These are phyloP conservation scores for Oryzias sinensis DNA, from an alignment of 2,797 vertebrate genomes.

Conservation along the genomic window DNA sequence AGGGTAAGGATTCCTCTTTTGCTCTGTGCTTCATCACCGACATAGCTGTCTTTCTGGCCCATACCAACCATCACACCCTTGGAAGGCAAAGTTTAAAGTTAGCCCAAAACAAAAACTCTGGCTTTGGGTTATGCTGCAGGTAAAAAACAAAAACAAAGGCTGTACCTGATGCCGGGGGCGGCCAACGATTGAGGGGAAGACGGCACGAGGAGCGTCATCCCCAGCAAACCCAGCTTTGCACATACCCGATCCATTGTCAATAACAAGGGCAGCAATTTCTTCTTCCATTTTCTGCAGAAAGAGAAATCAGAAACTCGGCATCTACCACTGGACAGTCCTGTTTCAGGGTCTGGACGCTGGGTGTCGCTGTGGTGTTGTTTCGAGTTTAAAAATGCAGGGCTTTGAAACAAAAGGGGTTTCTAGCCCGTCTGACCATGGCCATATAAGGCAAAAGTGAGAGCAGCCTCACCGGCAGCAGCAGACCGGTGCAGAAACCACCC, in stretches of 20 bases:
- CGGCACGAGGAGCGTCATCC: constrained; percentile 94
- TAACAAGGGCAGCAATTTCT: constrained; percentile 95
- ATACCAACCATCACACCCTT: constrained; percentile 98
- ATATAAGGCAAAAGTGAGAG: constrained; percentile 90
- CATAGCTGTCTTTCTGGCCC: constrained; percentile 98
- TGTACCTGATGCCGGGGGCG: constrained; percentile 96
- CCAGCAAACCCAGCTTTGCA: constrained; percentile 98
- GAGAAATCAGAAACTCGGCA: not conserved
- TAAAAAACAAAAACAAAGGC: not conserved
- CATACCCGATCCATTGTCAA: constrained; percentile 98
- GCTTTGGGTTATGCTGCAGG: not conserved
- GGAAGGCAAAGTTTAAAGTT: too few species aligned
- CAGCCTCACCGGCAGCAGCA: constrained; percentile 31
- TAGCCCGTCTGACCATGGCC: constrained; percentile 78
- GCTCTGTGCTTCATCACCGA: constrained; percentile 98
- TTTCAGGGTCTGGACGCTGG: constrained; percentile 70
- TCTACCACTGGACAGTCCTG: constrained; percentile 8
- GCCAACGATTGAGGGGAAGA: constrained; percentile 97
- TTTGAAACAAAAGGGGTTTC: constrained; percentile 84
- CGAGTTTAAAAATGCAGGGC: constrained; percentile 18
- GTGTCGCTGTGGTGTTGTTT: constrained; percentile 73
- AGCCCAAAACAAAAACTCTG: not conserved
- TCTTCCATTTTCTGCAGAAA: constrained; percentile 88
- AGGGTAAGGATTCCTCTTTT: constrained; percentile 97
- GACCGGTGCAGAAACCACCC: constrained; percentile 47